Conservation (phyloP, 2,888 invertebrate genomes). For the Tenthredo distinguenda region DNA sequence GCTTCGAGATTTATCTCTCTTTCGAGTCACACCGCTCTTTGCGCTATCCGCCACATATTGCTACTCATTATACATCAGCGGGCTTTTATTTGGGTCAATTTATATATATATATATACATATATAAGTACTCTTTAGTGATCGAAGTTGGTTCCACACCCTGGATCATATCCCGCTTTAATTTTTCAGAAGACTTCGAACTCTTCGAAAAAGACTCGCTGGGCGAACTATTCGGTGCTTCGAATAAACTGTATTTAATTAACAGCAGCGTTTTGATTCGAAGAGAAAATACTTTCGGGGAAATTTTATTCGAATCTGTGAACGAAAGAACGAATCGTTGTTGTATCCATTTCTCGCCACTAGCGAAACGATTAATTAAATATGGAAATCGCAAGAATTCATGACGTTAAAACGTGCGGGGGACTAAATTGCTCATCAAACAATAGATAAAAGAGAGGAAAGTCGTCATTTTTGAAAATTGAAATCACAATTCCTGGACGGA, state of each 20-base stretch:
- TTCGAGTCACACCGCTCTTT: slow-evolving; percentile 20
- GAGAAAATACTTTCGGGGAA: neutral
- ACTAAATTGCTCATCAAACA: neutral
- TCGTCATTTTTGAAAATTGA: neutral
- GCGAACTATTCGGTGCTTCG: neutral
- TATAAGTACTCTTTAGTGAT: neutral
- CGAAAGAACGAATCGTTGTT: neutral
- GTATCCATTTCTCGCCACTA: neutral
- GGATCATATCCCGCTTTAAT: neutral
- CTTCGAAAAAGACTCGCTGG: neutral
- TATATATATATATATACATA: neutral
- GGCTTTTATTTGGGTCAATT: slow-evolving; percentile 38
- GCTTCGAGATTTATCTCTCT: slow-evolving; percentile 33
- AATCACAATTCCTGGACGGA: neutral
- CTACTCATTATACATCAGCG: slow-evolving; percentile 18
- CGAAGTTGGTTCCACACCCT: neutral
- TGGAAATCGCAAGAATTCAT: neutral
- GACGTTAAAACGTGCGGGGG: neutral
- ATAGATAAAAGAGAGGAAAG: neutral
- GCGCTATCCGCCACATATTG: slow-evolving; percentile 6
- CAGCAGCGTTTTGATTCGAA: neutral
- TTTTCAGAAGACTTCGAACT: neutral
- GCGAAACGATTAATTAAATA: neutral
- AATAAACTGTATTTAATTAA: neutral
- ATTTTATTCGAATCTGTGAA: neutral